Conservation (phyloP, 2,888 invertebrate genomes). For the Dynastes grantii region DNA sequence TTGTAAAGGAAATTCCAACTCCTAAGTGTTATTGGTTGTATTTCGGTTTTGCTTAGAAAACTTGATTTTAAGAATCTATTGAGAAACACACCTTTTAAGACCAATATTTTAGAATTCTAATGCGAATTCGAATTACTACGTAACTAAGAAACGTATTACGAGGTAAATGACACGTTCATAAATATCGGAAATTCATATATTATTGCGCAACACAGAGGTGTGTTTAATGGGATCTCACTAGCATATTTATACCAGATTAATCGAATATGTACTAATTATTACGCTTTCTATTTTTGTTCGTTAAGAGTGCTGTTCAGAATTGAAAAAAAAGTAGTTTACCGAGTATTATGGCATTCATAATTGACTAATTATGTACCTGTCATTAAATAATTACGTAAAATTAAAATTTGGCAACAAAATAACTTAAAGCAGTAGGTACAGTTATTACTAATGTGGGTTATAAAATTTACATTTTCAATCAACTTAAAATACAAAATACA, state of each 20-base stretch:
- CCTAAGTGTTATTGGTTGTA: constrained; percentile 13
- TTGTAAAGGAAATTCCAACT: constrained; percentile 42
- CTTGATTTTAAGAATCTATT: constrained; percentile 18
- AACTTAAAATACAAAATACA: too few species aligned
- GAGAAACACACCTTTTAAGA: background rate
- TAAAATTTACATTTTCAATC: constrained; percentile 8
- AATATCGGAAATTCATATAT: background rate
- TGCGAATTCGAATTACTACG: background rate
- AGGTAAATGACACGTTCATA: background rate
- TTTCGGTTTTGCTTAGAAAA: constrained; percentile 39
- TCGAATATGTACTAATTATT: constrained; percentile 24
- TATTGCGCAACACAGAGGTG: constrained; percentile 36
- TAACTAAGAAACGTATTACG: constrained; percentile 15
- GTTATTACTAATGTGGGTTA: constrained; percentile 8
- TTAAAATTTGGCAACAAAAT: constrained; percentile 17
- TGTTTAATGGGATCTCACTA: constrained; percentile 22
- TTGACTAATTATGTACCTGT: constrained; percentile 7
- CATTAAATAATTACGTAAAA: constrained; percentile 26
- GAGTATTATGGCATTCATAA: constrained; percentile 10
- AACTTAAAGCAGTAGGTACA: constrained; percentile 18
- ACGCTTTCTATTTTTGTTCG: constrained; percentile 39
- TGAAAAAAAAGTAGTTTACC: constrained; percentile 9
- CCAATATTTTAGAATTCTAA: background rate
- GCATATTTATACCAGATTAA: constrained; percentile 29
- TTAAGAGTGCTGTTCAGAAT: background rate